Conservation (phyloP, 2,113 vertebrate species). For the Gracilinanus agilis region DNA sequence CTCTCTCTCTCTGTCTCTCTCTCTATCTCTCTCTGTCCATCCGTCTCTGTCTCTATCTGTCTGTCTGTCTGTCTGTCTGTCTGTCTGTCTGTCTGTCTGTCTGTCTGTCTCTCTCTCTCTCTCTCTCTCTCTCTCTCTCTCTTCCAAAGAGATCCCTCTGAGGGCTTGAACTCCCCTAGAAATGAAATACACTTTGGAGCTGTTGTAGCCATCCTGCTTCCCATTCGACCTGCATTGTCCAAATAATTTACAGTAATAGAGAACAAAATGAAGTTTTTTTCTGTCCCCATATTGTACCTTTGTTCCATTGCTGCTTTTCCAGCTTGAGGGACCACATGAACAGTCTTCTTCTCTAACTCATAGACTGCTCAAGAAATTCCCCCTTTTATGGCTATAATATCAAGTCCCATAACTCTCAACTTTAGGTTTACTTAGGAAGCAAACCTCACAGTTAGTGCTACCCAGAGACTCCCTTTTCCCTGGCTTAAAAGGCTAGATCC, state of each 20-base stretch:
- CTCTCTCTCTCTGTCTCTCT: too few relatives aligned
- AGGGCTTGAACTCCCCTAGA: neutral
- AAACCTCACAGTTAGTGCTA: neutral
- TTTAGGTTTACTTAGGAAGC: too few relatives aligned
- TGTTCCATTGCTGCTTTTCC: neutral
- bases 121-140: neutral
- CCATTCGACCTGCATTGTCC: neutral
- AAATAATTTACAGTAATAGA: neutral
- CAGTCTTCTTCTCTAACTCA: neutral
- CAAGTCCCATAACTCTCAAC: neutral
- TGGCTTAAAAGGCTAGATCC: neutral
- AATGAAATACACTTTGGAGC: neutral
- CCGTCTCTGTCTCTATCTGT: too few relatives aligned
- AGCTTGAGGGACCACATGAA: neutral
- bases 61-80: too few relatives aligned
- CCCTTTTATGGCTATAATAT: neutral
- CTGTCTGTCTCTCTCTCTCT: too few relatives aligned
- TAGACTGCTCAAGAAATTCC: neutral
- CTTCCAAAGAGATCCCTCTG: too few relatives aligned
- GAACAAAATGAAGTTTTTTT: neutral
- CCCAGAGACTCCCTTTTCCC: too few relatives aligned
- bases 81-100: too few relatives aligned
- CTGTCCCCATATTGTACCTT: neutral
- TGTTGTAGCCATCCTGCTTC: neutral
- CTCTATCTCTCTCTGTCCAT: too few relatives aligned